Percentiles rank a stretch among this genome's conserved stretches.
These are phyloP conservation scores for Dysidea cf. avara DNA, from an alignment of 37 sponge, comb jelly and placozoan species.

Conservation along the genomic window DNA sequence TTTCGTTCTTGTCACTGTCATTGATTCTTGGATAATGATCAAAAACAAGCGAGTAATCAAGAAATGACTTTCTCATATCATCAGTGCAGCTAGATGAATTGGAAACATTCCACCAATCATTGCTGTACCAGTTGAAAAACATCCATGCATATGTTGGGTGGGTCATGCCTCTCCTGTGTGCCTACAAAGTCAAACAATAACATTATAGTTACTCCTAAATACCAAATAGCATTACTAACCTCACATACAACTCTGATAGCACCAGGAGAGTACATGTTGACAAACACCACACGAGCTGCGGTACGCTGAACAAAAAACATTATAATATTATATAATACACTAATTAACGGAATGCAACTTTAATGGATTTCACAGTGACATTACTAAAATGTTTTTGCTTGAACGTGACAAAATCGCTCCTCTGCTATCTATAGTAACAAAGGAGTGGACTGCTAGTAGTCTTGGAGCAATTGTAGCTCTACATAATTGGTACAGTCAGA, in stretches of 20 bases:
- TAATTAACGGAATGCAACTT: too few relatives aligned
- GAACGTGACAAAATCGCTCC: too few relatives aligned
- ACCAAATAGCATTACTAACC: conserved; percentile 8
- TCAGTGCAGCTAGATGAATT: conserved; percentile 20
- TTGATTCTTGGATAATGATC: conserved; percentile 38
- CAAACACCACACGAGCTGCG: conserved; percentile 57
- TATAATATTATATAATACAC: too few relatives aligned
- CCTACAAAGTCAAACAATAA: too few relatives aligned
- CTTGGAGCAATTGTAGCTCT: too few relatives aligned
- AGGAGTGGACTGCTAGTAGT: too few relatives aligned
- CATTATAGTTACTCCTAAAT: too few relatives aligned
- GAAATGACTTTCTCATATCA: not conserved
- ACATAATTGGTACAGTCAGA: too few relatives aligned
- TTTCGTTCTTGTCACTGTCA: not conserved
- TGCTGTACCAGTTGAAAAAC: conserved; percentile 46
- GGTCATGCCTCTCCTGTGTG: too few relatives aligned
- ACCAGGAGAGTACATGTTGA: conserved; percentile 37
- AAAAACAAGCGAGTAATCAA: conserved; percentile 38
- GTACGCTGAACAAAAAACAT: conserved; percentile 10
- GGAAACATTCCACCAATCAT: conserved; percentile 67
- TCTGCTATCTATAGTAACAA: too few relatives aligned
- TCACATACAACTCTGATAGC: conserved; percentile 62
- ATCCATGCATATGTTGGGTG: conserved; percentile 51
- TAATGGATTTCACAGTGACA: too few relatives aligned
- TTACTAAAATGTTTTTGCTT: too few relatives aligned